Evolutionary conservation across 2,113 vertebrate genomes (phyloP), one percentile per base, ranked within the genome.

Genomic region (Nipponia nippon): DNA sequence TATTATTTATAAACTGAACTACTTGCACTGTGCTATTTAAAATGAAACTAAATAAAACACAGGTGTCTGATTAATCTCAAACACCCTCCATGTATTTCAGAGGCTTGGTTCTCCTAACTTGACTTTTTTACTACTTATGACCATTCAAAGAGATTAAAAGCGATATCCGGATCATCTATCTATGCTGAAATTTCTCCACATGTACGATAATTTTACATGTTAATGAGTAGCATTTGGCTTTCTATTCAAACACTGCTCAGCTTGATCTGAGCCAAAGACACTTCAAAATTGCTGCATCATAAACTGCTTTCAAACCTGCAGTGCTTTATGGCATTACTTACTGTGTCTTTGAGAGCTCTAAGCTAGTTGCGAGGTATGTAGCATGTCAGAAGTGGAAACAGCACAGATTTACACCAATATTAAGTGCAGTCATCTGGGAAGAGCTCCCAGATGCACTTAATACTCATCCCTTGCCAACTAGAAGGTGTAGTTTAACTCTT

Each of bases 81-180:
- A 69, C 22, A 66, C 4, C 22, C 1, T n/a, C 55, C 11, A 8
- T 23, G 5, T 32, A 47, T 70, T 81, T 32, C 27, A 79, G 46
- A 77, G 36, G 11, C 29, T 79, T 17, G 9, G 7, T 87, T 90
- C 36, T 61, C 19, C 26, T 72, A 30, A 47, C 17, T 21, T 72
- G 29, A 87, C 25, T 47, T 11, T 66, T 84, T 44, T 11, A 59
- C 36, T 14, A 23, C 21, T 82, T 75, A 34, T 2, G 5, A 62
- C 25, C 27, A 32, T 62, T 67, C 71, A 65, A 79, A 90, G 34
- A 30, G 9, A 38, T 82, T 46, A 38, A 13, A 79, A 50, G 44
- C 36, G 3, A 38, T 25, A n/a, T 36, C n/a, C 1, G 0, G 22
- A 34, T 62, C n/a, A 27, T 17, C n/a, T 19, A 0, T 36, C 72